phyloP scores from a whole-genome alignment of 1,140 invertebrate genomes.

The Calosoma granatense region DNA sequence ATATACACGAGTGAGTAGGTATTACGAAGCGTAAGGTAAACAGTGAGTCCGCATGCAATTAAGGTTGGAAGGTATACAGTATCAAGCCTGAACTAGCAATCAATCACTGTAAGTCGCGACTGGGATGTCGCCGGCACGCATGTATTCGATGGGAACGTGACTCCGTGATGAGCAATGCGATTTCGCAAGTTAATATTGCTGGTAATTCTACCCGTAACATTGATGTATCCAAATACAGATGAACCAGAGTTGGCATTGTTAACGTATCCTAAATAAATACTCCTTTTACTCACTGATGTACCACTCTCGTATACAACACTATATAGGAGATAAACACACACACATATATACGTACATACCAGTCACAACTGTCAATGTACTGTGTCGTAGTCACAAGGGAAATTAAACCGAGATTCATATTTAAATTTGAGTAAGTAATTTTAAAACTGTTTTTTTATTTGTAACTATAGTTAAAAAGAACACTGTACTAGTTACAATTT shows the following conservation, averaged over 20 bases:
- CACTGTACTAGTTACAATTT: too few species aligned
- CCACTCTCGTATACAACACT: too few species aligned
- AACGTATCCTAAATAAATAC: background rate
- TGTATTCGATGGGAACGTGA: background rate
- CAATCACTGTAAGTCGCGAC: conserved; percentile 7
- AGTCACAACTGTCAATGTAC: too few species aligned
- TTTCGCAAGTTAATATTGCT: background rate
- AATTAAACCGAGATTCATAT: too few species aligned
- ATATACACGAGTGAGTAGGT: too few species aligned
- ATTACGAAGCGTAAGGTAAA: background rate
- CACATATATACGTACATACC: too few species aligned
- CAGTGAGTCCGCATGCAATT: background rate
- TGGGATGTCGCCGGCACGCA: background rate
- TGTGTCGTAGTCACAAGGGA: too few species aligned
- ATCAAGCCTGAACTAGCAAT: background rate
- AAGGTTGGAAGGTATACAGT: background rate
- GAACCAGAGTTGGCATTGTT: background rate
- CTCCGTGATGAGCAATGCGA: background rate
- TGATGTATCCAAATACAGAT: background rate
- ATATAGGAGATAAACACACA: too few species aligned
- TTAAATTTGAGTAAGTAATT: too few species aligned
- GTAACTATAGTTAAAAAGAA: too few species aligned
- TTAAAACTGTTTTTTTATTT: too few species aligned
- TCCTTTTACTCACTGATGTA: too few species aligned
- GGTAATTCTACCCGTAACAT: background rate